Evolutionary conservation across 1,140 invertebrate species (phyloP), one percentile per base, ranked within the genome.

Genomic region (Drosophila rufa): DNA sequence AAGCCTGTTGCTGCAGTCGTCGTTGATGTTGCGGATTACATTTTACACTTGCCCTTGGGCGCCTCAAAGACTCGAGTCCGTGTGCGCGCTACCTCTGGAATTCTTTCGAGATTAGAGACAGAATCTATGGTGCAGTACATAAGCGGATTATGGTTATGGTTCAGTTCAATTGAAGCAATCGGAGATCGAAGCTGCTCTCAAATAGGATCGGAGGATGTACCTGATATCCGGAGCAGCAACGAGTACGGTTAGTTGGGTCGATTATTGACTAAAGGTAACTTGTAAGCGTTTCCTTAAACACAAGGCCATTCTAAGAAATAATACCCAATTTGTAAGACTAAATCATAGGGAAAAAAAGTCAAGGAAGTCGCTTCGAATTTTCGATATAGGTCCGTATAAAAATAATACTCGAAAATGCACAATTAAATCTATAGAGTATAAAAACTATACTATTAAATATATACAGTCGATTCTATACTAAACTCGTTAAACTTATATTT

Each of bases 41-140:
- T 79, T 79, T 79, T 79, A 79, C 76, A 59, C 67, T 64, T 58
- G 58, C 76, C 75, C 76, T 64, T 78, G 67, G 43, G 47, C 15
- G 50, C 57, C 64, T 55, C 19, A 22, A 36, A 61, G 36, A 33
- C 50, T 38, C 19, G 25, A 68, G 48, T 77, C 19, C 53, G 17
- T 22, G 17, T 22, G 8, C 15, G 40, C 12, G 38, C 40, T 57
- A 59, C 48, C 74, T 61, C 64, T 60, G 75, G 50, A 78, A 68
- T 61, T 69, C 75, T 60, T 58, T 78, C 47, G 57, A 78, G 27
- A 78, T 60, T 53, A 78, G 45, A 77, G 42, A 76, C 46, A 60
- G 25, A 77, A 78, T 56, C 50, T 69, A 55, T 77, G 40, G 75
- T 77, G 75, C 73, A 76, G 74, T 76, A 77, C 40, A 59, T 77